Base-by-base conservation (phyloP, 2,888 invertebrate genomes). In the Lysandra coridon region DNA sequence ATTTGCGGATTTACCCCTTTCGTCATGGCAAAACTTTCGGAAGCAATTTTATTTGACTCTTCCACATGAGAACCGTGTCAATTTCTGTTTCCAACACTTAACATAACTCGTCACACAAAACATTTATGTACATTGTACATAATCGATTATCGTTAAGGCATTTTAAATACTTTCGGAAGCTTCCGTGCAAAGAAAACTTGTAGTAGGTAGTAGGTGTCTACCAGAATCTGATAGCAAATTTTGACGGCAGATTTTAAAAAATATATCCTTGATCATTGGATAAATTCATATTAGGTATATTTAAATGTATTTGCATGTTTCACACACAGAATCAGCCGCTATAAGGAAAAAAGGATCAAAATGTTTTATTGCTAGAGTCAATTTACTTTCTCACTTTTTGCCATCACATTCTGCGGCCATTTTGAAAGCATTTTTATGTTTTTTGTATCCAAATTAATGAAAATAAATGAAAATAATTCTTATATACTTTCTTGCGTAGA, bases 1-100 rank as follows among this genome's bases (percentile, higher is more conserved):
- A 64, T 94, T 91, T 87, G 92, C 92, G 88, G 91, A 91, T 87
- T 89, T 91, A 93, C 93, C 90, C 89, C 87, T 92, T 93, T 93
- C 88, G 93, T 86, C 87, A 90, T 90, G 91, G 90, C 86, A 89
- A 89, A 87, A 87, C 89, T 91, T 90, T 92, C 91, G 89, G 88
- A 91, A 90, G 87, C 89, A 90, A 91, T 90, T 90, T 89, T 83
- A 84, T 82, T 84, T 82, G 81, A 84, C 84, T 85, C 81, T 85
- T 85, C 84, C 80, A 86, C 92, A 87, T 92, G 91, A 88, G 92
- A 92, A 92, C 88, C 85, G 87, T 92, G 92, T 90, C 92, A 89
- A 84, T 83, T 84, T 84, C 83, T 80, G 85, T 86, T 86, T 87
- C 86, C 84, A 82, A 74, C 74, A 30, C 40, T 74, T 40, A 78